These are phyloP conservation scores for Adelognathus sp. DNA, from an alignment of 2,888 invertebrate genomes.

Conservation along the genomic window DNA sequence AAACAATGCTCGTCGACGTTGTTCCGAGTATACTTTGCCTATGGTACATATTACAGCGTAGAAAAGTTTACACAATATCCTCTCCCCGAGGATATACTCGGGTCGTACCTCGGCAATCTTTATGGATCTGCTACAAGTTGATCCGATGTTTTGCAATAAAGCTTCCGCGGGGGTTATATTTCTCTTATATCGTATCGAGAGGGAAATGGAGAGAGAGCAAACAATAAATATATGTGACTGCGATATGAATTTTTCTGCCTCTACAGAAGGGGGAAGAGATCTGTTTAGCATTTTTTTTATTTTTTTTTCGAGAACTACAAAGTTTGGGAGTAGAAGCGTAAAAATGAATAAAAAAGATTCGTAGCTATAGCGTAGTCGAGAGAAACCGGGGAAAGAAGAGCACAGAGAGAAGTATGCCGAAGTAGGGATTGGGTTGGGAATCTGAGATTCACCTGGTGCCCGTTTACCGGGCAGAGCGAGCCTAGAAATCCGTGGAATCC, in stretches of 20 bases:
- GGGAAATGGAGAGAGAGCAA: not conserved
- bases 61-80: not conserved
- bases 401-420: constrained; percentile 6
- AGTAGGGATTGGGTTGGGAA: constrained; percentile 17
- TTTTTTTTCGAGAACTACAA: not conserved
- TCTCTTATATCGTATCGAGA: not conserved
- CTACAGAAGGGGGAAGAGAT: no score
- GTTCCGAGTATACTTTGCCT: no score
- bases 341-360: not conserved
- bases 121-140: not conserved
- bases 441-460: constrained; percentile 43
- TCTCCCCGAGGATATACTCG: not conserved
- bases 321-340: not conserved
- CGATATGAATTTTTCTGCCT: constrained; percentile 16
- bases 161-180: no score
- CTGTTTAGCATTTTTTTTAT: no score
- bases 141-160: constrained; percentile 11
- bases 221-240: constrained; percentile 19
- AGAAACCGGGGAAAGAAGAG: constrained; percentile 14
- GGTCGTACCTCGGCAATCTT: not conserved
- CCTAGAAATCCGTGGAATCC: constrained; percentile 54
- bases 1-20: no score
- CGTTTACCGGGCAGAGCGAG: constrained; percentile 49
- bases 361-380: no score
- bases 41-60: not conserved